Percentiles rank a stretch among this genome's conserved stretches.
These are phyloP conservation scores for Gymnoscelis rufifasciata DNA, from an alignment of 2,888 invertebrate species.

Conservation along the genomic window DNA sequence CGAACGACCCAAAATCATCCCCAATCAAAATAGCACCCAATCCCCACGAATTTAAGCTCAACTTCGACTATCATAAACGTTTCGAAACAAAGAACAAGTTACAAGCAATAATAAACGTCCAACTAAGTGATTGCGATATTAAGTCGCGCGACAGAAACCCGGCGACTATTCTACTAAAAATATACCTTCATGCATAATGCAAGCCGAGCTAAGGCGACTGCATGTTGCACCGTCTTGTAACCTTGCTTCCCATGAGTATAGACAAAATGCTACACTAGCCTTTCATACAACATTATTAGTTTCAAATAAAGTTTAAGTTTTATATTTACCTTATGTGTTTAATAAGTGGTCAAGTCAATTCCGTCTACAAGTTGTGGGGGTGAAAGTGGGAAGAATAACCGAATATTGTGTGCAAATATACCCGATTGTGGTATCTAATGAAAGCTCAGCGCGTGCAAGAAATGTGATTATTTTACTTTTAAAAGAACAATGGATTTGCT, in stretches of 20 bases:
- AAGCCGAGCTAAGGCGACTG: conserved; percentile 21
- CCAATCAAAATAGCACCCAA: background rate
- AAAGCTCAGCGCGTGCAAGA: too few relatives aligned
- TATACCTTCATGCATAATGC: conserved; percentile 48
- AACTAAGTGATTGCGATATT: conserved; percentile 39
- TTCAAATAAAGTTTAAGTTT: too few relatives aligned
- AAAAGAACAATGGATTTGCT: too few relatives aligned
- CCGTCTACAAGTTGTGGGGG: too few relatives aligned
- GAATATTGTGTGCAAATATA: too few relatives aligned
- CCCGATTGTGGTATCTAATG: too few relatives aligned
- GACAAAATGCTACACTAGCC: too few relatives aligned
- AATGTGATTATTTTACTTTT: too few relatives aligned
- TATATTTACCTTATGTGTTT: too few relatives aligned
- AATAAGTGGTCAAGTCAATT: too few relatives aligned
- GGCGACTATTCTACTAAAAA: conserved; percentile 36
- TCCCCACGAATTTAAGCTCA: background rate
- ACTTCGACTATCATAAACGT: background rate
- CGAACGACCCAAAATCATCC: background rate
- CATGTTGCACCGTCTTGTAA: conserved; percentile 14
- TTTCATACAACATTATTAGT: too few relatives aligned
- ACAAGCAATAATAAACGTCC: conserved; percentile 15
- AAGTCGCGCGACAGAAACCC: conserved; percentile 25
- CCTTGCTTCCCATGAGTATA: background rate
- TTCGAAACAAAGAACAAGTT: conserved; percentile 16
- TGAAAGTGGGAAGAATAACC: too few relatives aligned